Base-by-base conservation (phyloP, 2,797 vertebrate species). In the Antrozous pallidus region DNA sequence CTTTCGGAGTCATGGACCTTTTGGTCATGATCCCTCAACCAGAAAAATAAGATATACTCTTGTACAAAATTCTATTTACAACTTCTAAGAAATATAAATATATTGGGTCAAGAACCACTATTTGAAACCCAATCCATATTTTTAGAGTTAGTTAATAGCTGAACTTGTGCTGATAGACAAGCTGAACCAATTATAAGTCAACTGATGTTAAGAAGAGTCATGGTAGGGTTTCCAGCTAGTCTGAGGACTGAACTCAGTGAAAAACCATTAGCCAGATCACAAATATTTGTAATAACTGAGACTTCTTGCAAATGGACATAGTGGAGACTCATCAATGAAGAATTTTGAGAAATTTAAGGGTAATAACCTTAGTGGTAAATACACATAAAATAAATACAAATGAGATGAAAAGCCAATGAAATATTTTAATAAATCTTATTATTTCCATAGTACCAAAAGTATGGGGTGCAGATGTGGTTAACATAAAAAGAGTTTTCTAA, bases 401-500 rank as follows among this genome's bases (percentile, higher is more conserved):
- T 63, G 5, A 79, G 28, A 79, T 73, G 45, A 70, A 95, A 90
- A 47, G 13, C 10, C 74, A 74, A 38, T 45, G n/a, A 92, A 77
- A 90, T 79, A 24, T 54, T 92, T 92, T 22, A 73, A 36, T 71
- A 86, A 28, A 38, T 87, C 49, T 81, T 84, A 42, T 87, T 71
- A 87, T 91, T 92, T 81, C 54, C 70, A 40, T 20, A 75, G 63
- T 73, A 58, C 18, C 31, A 28, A 81, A 96, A 71, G 12, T 71
- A 70, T 82, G 69, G n/a, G 14, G 20, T 70, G n/a, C 51, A 74
- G 70, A 84, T 91, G 78, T 87, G 33, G 38, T 31, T 90, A 54
- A 77, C 89, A 75, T 75, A 67, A 71, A 90, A 90, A 54, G 11
- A 77, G 24, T 88, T 67, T 74, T 80, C 56, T 67, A 82, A 87